Evolutionary conservation across 1,140 invertebrate species (phyloP).

Genomic region (Kradibia gibbosae): DNA sequence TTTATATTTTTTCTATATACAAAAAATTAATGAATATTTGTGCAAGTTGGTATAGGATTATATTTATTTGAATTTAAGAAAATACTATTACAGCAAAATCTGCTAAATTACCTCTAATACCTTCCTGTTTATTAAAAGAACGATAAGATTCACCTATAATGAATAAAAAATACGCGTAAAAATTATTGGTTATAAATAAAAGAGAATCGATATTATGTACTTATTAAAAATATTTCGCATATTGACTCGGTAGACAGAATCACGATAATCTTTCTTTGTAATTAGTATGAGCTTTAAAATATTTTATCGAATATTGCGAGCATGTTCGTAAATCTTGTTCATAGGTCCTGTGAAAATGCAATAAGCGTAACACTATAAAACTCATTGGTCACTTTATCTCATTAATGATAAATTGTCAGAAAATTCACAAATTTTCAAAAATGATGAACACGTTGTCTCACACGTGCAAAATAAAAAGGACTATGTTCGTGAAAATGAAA

Average conservation of each 20-base stretch:
- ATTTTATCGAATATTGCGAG: neutral
- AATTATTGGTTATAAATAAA: neutral
- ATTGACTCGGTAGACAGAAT: neutral
- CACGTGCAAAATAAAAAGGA: slow-evolving; percentile 14
- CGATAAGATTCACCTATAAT: too few relatives aligned
- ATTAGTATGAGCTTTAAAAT: neutral
- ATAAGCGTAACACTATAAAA: neutral
- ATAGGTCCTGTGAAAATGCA: neutral
- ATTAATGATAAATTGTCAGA: neutral
- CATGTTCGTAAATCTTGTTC: neutral
- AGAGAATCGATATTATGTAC: neutral
- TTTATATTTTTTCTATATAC: too few relatives aligned
- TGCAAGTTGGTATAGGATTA: too few relatives aligned
- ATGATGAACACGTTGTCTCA: neutral
- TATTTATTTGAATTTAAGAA: too few relatives aligned
- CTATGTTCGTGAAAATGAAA: neutral
- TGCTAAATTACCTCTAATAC: too few relatives aligned
- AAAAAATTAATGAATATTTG: too few relatives aligned
- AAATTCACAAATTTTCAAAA: neutral
- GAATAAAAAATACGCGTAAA: too few relatives aligned
- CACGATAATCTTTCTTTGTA: neutral
- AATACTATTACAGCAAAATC: too few relatives aligned
- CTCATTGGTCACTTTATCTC: neutral
- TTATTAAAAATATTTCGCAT: neutral
- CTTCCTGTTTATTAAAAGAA: too few relatives aligned